phyloP scores from a whole-genome alignment of 64 coral and sea anemone genomes.

The Dendronephthya gigantea region DNA sequence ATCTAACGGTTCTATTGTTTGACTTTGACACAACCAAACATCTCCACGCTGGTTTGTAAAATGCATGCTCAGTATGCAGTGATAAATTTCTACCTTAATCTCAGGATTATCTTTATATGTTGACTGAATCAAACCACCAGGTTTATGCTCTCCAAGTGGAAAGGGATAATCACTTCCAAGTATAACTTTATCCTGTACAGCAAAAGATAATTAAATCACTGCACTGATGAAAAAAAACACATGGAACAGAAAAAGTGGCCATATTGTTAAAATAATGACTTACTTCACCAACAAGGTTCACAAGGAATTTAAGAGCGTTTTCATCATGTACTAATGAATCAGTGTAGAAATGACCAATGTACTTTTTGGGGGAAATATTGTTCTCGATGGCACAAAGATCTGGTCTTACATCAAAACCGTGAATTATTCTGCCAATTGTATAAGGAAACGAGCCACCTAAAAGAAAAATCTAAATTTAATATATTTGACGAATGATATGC shows the following conservation, averaged over 20 bases:
- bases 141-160: constrained; percentile 69
- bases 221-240: too few species aligned
- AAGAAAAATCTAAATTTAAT: not conserved
- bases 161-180: constrained; percentile 93
- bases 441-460: constrained; percentile 85
- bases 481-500: too few species aligned
- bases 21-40: too few species aligned
- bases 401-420: constrained; percentile 88
- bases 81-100: constrained; percentile 22
- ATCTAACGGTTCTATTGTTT: too few species aligned
- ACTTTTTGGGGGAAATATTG: constrained; percentile 62
- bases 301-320: constrained; percentile 60
- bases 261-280: too few species aligned
- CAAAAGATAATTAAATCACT: not conserved
- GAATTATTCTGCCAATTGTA: constrained; percentile 89
- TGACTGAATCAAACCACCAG: constrained; percentile 62
- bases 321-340: constrained; percentile 79
- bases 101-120: constrained; percentile 44
- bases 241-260: too few species aligned
- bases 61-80: too few species aligned
- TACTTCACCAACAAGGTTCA: constrained; percentile 73
- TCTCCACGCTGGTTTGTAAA: too few species aligned
- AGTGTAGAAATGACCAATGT: constrained; percentile 77
- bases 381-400: constrained; percentile 85
- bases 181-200: constrained; percentile 77